These are phyloP conservation scores for Etia nguti DNA, from an alignment of 2,113 vertebrate genomes.

Conservation along the genomic window DNA sequence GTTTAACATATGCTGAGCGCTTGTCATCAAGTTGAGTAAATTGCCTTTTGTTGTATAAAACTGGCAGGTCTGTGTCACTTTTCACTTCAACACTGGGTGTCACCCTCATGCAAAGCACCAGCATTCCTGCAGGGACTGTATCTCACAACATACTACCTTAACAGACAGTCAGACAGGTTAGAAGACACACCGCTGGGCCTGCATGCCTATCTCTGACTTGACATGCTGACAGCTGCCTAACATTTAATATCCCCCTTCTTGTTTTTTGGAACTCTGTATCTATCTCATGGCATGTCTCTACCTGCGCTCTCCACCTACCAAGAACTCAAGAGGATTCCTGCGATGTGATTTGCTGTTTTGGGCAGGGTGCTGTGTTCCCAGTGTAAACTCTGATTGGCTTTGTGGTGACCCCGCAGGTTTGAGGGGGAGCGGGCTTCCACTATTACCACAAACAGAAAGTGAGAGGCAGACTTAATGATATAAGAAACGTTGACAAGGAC, in stretches of 20 bases:
- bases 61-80: neutral
- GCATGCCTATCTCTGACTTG: slow-evolving; percentile 40
- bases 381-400: slow-evolving; percentile 47
- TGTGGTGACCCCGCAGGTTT: slow-evolving; percentile 36
- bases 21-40: neutral
- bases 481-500: neutral
- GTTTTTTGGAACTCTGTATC: slow-evolving; percentile 8
- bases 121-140: neutral
- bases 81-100: slow-evolving; percentile 32
- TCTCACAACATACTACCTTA: neutral
- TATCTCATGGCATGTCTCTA: neutral
- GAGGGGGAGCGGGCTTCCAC: slow-evolving; percentile 43
- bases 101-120: neutral
- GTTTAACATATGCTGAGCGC: neutral
- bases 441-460: slow-evolving; percentile 3
- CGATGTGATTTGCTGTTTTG: slow-evolving; percentile 31
- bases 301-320: slow-evolving; percentile 33
- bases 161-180: neutral
- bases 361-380: neutral
- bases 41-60: neutral
- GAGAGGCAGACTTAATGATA: slow-evolving; percentile 1
- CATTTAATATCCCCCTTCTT: neutral
- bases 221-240: slow-evolving; percentile 45
- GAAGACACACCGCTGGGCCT: neutral
- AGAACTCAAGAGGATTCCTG: slow-evolving; percentile 1